Base-by-base conservation (phyloP, 2,113 vertebrate species). In the Puffinus mauretanicus region DNA sequence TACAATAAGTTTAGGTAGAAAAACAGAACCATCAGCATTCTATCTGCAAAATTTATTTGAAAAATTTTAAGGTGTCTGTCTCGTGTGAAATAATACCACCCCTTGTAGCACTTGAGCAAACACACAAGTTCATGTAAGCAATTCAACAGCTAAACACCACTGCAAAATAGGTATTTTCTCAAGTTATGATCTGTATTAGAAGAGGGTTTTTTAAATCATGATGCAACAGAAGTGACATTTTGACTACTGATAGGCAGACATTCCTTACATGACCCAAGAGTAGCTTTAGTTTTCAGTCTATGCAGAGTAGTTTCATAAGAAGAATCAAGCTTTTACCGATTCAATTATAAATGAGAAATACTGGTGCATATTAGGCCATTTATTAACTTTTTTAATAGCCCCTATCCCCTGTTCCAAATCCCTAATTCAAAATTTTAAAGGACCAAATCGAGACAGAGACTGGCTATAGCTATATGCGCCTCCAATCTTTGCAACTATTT, bases 61-160 rank as follows among this genome's bases (percentile, higher is more conserved):
- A 76, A 70, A 65, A n/a, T 11, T 6, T 54, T 29, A 26, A 83
- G 26, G 12, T 54, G 7, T 40, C 54, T 66, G 26, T 29, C 47
- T 62, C 3, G 0, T 6, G 2, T 60, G 34, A 61, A 90, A 25
- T 46, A 61, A 61, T 6, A 67, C 12, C 36, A 46, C 3, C 14
- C 27, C 34, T 42, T 11, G 3, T 3, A 52, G 44, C 27, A 67
- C 54, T 61, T 0, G 0, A 73, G 27, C 9, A 80, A 93, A 73
- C 42, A 72, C 1, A 2, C 30, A 66, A 32, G 26, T 32, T 46
- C 18, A 51, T 8, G 1, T 5, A 77, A 73, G 11, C 29, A n/a
- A 86, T 76, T 87, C 73, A 72, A 62, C 42, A 55, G 60, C 64
- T 73, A 46, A 16, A 22, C 17, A 34, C 12, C 26, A 38, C 10